Percentiles rank a stretch among this genome's conserved stretches.
Evolutionary conservation across 64 coral and sea anemone genomes (phyloP).

Genomic region (Montipora efflorescens): DNA sequence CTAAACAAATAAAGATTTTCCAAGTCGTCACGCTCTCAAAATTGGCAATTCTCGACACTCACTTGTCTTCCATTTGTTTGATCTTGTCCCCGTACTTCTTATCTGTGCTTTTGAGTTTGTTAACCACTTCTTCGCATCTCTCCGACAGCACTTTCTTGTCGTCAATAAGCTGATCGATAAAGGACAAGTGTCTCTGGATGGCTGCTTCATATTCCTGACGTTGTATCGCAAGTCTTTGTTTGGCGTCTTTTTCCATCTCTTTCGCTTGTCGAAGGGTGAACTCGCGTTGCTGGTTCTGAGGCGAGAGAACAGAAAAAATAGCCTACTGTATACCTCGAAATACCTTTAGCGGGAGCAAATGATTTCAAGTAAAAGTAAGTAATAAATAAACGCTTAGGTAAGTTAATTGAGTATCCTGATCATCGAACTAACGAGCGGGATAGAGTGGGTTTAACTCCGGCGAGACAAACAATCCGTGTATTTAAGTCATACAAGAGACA

Average conservation of each 20-base stretch:
- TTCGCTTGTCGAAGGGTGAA: slow-evolving; percentile 95
- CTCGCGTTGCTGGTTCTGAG: slow-evolving; percentile 96
- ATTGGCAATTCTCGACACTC: not conserved
- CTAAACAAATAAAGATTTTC: no score
- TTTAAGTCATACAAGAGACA: no score
- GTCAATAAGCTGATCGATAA: slow-evolving; percentile 99
- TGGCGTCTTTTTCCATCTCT: slow-evolving; percentile 96
- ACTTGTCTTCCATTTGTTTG: slow-evolving; percentile 92
- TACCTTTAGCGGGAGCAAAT: no score
- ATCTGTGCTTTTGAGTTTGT: slow-evolving; percentile 93
- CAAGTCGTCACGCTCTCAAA: no score
- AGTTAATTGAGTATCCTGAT: no score
- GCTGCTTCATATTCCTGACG: slow-evolving; percentile 95
- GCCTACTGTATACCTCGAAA: not conserved
- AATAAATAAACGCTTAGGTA: no score
- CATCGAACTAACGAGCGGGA: no score
- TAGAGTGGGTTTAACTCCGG: no score
- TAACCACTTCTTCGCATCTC: slow-evolving; percentile 93
- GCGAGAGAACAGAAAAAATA: not conserved
- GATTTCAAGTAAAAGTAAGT: no score
- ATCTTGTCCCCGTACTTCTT: slow-evolving; percentile 98
- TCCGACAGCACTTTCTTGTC: slow-evolving; percentile 96
- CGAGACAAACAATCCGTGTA: no score
- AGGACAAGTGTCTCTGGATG: slow-evolving; percentile 93
- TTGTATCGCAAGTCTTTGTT: slow-evolving; percentile 88